Evolutionary conservation across 2,888 invertebrate species (phyloP), one percentile per base, ranked within the genome.

Genomic region (Dryomyza anilis): DNA sequence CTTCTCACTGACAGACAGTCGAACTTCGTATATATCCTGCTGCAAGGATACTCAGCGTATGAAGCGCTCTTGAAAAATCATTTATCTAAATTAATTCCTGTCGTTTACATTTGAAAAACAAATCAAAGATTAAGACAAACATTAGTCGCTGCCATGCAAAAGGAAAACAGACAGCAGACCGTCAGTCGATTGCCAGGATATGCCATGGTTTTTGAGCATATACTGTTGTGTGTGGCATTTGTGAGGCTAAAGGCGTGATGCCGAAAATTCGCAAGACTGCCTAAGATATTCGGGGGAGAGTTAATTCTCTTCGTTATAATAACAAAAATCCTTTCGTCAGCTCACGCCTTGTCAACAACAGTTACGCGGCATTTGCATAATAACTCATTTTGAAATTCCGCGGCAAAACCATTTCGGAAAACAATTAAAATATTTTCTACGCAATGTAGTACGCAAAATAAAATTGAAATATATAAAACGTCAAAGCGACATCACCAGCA

Each of bases 11-110:
- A 2, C 21, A 21, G 46, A 16, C 21, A 19, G 46, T 25, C 23
- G 7, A 25, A 23, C 52, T 39, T 5, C 12, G 19, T 19, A 36
- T 36, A 19, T 33, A 23, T 19, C 33, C 27, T 55, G 27, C 23
- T 55, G 14, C 33, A 14, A 27, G 14, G 36, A 21, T 33, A 36
- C 55, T 55, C 27, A 36, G 29, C 27, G 19, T 39, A 27, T 25
- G 61, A 67, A 65, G 58, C 25, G 48, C 71, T 72, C 79, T 79
- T 78, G 75, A 78, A 71, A 81, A 81, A 82, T 82, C 82, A 82
- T 82, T 83, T 82, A 81, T 82, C 82, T 81, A 82, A 82, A 82
- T 82, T 82, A 82, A 82, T 83, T 82, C 82, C 82, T 82, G 83
- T 83, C 82, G 83, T 82, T 82, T 83, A 82, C 82, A 83, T 82